Conservation (phyloP, 2,113 vertebrate genomes). For the Eurystomus gularis region DNA sequence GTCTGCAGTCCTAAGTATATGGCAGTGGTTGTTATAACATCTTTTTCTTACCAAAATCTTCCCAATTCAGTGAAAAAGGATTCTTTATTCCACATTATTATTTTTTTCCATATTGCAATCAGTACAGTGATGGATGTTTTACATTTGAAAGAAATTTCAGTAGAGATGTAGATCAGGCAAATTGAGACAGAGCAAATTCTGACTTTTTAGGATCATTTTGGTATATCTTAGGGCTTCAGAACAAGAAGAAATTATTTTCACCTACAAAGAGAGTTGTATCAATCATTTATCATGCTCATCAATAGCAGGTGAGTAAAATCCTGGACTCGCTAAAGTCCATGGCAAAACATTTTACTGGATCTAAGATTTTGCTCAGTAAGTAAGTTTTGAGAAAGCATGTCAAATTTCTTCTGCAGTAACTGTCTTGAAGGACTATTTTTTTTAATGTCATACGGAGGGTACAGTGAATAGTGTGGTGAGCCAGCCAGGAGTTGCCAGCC, state of each 20-base stretch:
- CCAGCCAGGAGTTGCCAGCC: neutral
- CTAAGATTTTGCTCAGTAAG: neutral
- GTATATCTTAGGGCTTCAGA: neutral
- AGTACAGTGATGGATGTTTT: neutral
- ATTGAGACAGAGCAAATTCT: neutral
- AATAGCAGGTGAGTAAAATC: neutral
- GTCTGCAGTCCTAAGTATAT: neutral
- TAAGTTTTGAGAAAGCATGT: neutral
- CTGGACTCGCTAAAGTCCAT: neutral
- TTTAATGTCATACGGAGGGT: neutral
- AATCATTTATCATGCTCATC: neutral
- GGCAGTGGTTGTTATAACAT: neutral
- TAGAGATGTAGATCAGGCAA: neutral
- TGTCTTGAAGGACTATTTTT: neutral
- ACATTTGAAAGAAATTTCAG: constrained; percentile 1
- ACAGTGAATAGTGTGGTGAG: neutral
- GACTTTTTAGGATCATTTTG: neutral
- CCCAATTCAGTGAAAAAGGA: neutral
- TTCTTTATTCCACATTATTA: neutral
- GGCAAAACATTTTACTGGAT: neutral
- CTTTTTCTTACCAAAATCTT: neutral
- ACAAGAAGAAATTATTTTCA: neutral
- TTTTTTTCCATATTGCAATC: neutral
- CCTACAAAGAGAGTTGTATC: neutral
- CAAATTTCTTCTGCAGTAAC: neutral